Percentiles rank a stretch among this genome's conserved stretches.
Evolutionary conservation across 2,797 vertebrate species (phyloP).

Genomic region (Sebastes hubbsi): DNA sequence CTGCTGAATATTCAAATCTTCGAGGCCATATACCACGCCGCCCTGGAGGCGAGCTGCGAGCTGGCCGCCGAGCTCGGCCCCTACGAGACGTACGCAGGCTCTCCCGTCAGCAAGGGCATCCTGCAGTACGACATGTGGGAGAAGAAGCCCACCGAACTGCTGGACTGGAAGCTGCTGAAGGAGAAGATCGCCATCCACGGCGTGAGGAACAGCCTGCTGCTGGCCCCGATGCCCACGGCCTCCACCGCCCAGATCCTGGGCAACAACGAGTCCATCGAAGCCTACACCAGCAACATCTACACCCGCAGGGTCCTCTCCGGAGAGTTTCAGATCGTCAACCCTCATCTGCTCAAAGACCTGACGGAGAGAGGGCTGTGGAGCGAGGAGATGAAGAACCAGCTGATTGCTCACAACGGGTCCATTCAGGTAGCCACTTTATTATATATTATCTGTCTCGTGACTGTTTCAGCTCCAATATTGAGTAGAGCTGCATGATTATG

Average conservation of each 20-base stretch:
- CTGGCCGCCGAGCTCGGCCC: conserved; percentile 86
- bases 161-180: conserved; percentile 92
- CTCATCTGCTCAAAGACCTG: conserved; percentile 95
- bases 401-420: conserved; percentile 94
- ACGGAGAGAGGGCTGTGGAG: conserved; percentile 94
- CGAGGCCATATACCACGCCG: conserved; percentile 95
- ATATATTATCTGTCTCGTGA: too few species aligned
- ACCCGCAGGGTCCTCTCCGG: conserved; percentile 96
- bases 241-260: conserved; percentile 98
- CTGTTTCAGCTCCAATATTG: too few species aligned
- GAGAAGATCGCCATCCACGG: conserved; percentile 94
- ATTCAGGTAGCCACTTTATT: conserved; percentile 88
- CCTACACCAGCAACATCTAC: conserved; percentile 99
- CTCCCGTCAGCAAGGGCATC: conserved; percentile 92
- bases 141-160: conserved; percentile 89
- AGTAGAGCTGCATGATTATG: too few species aligned
- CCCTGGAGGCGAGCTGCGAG: conserved; percentile 94
- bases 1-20: conserved; percentile 95
- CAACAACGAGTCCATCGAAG: conserved; percentile 97
- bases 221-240: conserved; percentile 97
- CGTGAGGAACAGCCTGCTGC: conserved; percentile 93
- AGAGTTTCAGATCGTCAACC: conserved; percentile 99
- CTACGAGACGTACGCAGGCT: conserved; percentile 91
- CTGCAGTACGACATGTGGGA: conserved; percentile 99
- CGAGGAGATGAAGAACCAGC: conserved; percentile 98